phyloP scores from a whole-genome alignment of 2,888 invertebrate species.

The Stenoptilia bipunctidactyla region DNA sequence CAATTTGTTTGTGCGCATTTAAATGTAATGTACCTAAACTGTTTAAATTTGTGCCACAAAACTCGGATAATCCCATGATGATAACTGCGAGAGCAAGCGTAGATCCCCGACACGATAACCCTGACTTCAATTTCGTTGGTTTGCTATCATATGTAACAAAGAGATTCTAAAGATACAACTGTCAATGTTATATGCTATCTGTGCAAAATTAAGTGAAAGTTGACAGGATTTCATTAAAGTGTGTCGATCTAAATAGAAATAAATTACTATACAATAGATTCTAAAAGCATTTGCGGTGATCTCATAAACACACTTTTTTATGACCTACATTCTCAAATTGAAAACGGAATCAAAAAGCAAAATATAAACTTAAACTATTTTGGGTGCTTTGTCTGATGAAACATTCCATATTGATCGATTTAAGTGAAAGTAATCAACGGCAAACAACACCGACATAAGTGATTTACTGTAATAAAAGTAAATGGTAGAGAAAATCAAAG shows the following conservation, averaged over 20 bases:
- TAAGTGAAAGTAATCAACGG: constrained; percentile 51
- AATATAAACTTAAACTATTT: constrained; percentile 25
- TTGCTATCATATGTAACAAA: not conserved
- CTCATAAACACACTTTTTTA: constrained; percentile 14
- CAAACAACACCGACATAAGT: constrained; percentile 15
- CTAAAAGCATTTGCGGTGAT: constrained; percentile 1
- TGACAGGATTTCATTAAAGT: not conserved
- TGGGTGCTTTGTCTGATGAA: constrained; percentile 24
- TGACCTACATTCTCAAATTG: constrained; percentile 18
- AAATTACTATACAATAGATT: not conserved
- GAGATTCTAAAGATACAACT: not conserved
- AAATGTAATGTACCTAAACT: constrained; percentile 21
- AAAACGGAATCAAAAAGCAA: constrained; percentile 23
- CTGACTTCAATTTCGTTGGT: not conserved
- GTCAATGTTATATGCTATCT: not conserved
- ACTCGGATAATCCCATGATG: constrained; percentile 46
- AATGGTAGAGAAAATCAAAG: not conserved
- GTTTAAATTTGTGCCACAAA: constrained; percentile 39
- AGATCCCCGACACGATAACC: not conserved
- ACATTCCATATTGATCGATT: constrained; percentile 22
- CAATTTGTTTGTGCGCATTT: constrained; percentile 31
- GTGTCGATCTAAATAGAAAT: not conserved
- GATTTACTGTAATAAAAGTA: not conserved
- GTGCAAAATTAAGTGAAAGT: not conserved
- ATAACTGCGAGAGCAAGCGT: constrained; percentile 16